Evolutionary conservation across 2,888 invertebrate genomes (phyloP), one percentile per base, ranked within the genome.

Genomic region (Athalia cordata): DNA sequence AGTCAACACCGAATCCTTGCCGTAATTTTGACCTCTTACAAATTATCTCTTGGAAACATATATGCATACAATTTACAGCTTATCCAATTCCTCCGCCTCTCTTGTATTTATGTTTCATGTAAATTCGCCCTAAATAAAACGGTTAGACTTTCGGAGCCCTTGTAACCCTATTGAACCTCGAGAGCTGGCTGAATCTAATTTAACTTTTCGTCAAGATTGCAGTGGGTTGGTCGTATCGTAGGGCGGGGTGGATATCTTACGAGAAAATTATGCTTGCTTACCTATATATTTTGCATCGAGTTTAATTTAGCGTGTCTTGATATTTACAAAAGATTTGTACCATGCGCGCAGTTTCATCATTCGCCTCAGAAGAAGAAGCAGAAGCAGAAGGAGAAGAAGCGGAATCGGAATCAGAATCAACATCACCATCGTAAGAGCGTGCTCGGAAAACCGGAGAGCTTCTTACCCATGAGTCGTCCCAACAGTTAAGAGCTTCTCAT

Each of bases 301-400:
- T 72, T 6, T 47, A 45, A 72, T 72, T 45, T 45, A 57, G 45
- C 43, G 45, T 57, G 9, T 4, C 68, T 68, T 50, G 68, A 68
- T 52, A 68, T 68, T 66, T 13, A 66, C 66, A 49, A 66, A 66
- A 66, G 47, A 68, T 67, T 67, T 67, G 67, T 67, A 67, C 52
- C 13, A 29, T 52, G 50, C 50, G 6, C n/a, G 55, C 55, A 4
- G 9, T 68, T 52, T 52, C 55, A 52, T 68, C 68, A 68, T 68
- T 52, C 29, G 52, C 52, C 50, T 55, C 7, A 55, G 29, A 29
- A 29, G 29, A 5, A 11, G 3, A 55, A n/a, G 55, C 11, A 11
- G 11, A 11, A 9, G n/a, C n/a, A n/a, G n/a, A n/a, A n/a, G n/a
- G n/a, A n/a, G n/a, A 9, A 55, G 55, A 7, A 55, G 55, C 5